Evolutionary conservation across 2,888 invertebrate genomes (phyloP), one percentile per base, ranked within the genome.

Genomic region (Caenorhabditis doughertyi): DNA sequence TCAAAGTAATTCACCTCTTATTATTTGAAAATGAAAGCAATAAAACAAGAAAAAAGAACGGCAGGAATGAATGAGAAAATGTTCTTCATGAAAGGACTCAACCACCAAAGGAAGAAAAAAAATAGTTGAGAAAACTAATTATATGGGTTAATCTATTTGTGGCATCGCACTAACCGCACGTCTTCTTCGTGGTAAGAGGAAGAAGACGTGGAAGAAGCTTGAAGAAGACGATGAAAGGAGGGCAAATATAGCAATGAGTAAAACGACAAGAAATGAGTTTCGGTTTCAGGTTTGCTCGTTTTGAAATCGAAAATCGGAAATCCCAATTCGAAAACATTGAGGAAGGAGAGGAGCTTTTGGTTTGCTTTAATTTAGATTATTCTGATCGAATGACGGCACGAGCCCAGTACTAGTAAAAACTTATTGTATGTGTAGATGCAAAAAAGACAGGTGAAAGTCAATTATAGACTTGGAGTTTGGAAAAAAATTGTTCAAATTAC

Each of bases 101-200:
- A 62, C 72, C 62, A 72, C 53, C 62, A 55, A 71, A 25, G 60
- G 39, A 29, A 18, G 18, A 55, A 25, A 58, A 76, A 76, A 60
- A 58, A 58, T 76, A 68, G 76, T 76, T 76, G 67, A 68, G 68
- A 68, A 76, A 76, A 76, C 67, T 76, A 76, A 76, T 76, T 76
- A 76, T 76, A 68, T 76, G 76, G 76, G 76, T 76, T 76, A 76
- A 76, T 76, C 76, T 68, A 76, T 76, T 76, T 76, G 76, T 49
- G 67, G 67, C 76, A 76, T 76, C 76, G 67, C 42, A 35, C 18
- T 18, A 51, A 42, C 73, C 27, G 44, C 49, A 73, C 74, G 74
- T 74, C 76, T 76, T 65, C 76, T 67, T 56, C 55, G 42, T 44
- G 67, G 23, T 23, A 44, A 53, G 25, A 5, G 53, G 11, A 39